Conservation (phyloP, 2,113 vertebrate genomes). For the Microtus montanus region DNA sequence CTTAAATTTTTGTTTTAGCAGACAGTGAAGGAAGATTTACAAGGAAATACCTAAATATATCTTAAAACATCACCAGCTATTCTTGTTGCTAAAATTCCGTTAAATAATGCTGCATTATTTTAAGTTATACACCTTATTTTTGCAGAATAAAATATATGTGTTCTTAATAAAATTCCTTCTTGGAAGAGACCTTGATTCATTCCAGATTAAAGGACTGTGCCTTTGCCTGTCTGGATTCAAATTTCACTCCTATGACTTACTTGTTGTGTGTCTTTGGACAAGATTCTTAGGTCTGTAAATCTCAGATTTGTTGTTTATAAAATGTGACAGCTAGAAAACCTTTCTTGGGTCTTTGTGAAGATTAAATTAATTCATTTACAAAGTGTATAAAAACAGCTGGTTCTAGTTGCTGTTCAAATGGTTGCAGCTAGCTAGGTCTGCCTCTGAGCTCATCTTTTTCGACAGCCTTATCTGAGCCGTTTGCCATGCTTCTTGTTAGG, state of each 20-base stretch:
- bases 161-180: background rate
- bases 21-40: background rate
- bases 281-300: background rate
- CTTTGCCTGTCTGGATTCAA: background rate
- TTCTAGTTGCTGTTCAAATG: background rate
- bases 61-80: background rate
- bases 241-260: background rate
- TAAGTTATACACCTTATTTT: background rate
- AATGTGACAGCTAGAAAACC: background rate
- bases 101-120: conserved; percentile 28
- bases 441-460: background rate
- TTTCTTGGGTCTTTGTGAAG: conserved; percentile 12
- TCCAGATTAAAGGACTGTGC: background rate
- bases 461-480: background rate
- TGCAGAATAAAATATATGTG: background rate
- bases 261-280: background rate
- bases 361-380: background rate
- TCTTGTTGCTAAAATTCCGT: conserved; percentile 14
- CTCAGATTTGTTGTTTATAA: background rate
- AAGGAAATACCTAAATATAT: background rate
- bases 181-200: background rate
- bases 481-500: background rate
- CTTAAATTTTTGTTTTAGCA: background rate
- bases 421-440: background rate
- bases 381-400: conserved; percentile 4